Base-by-base conservation (phyloP, 2,113 vertebrate genomes). In the Charadrius vociferus region DNA sequence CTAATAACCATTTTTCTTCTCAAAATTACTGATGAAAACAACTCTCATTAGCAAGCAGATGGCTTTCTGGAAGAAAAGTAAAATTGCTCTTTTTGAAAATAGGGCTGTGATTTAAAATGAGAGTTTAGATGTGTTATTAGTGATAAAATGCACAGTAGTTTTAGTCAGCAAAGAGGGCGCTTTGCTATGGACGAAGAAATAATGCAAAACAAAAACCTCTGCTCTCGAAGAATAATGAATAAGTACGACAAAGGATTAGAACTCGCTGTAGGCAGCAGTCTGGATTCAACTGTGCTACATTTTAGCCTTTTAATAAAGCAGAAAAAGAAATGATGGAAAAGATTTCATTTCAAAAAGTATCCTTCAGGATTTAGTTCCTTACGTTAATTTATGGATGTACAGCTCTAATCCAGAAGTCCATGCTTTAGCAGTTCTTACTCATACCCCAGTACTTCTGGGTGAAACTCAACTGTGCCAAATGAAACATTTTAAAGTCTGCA, bases 11-110 rank as follows among this genome's bases (percentile, higher is more conserved):
- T 95, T 92, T 96, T 97, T 95, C 63, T 88, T 86, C 88, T 95
- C 79, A 86, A 65, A 97, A 96, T 97, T 95, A 93, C 81, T 50
- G 16, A 90, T 87, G 86, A 95, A 92, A 93, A 94, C 61, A 68
- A 26, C 86, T 91, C 81, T 96, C 86, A 90, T 96, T 97, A 97
- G 92, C 92, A 97, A 92, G 79, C 90, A 97, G 97, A 97, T 97
- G 86, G 91, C 88, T 92, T 96, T 97, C 96, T 90, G 90, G 75
- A 91, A 97, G 92, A 93, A 95, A 96, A 72, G 96, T 81, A 23
- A 61, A 95, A 95, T 95, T 75, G 52, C 36, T 96, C 41, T 89
- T 97, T 95, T 88, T 67, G 80, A 96, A 97, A 97, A 58, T 10
- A 68, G 81, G 81, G 45, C 88, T 95, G 53, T 93, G 75, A 92